A percentile compares a stretch with the other conserved stretches of the same genome.
Conservation (phyloP, 2,113 vertebrate genomes). For the Echinops telfairi region DNA sequence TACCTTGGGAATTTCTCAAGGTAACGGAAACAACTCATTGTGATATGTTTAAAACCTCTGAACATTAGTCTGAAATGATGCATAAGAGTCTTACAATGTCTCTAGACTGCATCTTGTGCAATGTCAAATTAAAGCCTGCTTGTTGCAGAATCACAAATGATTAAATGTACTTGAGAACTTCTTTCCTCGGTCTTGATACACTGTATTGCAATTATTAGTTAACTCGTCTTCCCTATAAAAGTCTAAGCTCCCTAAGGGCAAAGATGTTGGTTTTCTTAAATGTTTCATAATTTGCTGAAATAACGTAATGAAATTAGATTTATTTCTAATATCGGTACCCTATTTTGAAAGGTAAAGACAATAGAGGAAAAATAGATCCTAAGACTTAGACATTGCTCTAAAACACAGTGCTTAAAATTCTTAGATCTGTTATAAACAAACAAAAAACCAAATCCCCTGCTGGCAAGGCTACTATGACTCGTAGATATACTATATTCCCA, state of each 20-base stretch:
- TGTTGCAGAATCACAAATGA: conserved; percentile 36
- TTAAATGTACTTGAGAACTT: neutral
- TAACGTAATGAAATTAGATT: conserved; percentile 32
- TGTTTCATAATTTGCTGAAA: conserved; percentile 42
- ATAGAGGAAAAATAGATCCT: neutral
- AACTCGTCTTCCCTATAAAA: conserved; percentile 44
- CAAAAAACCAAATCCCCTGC: neutral
- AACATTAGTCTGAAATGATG: neutral
- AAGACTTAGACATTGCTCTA: neutral
- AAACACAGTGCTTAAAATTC: neutral
- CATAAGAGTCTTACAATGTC: neutral
- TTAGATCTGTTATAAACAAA: neutral
- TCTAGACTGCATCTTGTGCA: neutral
- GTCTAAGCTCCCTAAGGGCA: neutral
- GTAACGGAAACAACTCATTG: neutral
- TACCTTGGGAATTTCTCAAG: neutral
- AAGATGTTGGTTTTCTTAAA: conserved; percentile 24
- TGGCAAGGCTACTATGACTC: neutral
- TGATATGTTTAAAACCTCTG: neutral
- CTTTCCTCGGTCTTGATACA: neutral
- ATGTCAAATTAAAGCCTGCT: neutral
- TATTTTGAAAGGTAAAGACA: conserved; percentile 23
- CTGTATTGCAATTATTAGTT: conserved; percentile 14
- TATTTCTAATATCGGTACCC: neutral
- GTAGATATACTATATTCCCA: neutral